Base-by-base conservation (phyloP, 2,888 invertebrate species). In the Drosophila atroscutellata region DNA sequence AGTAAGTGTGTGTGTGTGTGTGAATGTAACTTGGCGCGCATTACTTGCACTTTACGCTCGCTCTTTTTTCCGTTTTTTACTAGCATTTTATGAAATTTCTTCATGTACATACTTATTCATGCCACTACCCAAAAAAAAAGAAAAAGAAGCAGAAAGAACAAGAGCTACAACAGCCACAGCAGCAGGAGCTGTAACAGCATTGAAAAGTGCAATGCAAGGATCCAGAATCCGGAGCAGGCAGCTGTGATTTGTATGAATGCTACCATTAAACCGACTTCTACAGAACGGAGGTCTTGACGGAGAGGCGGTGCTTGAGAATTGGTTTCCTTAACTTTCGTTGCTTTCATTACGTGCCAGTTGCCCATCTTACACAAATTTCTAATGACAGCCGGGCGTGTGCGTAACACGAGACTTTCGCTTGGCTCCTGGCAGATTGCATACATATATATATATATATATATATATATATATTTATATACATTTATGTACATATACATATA, bases 201-300 rank as follows among this genome's bases (percentile, higher is more conserved):
- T 60, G 74, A 88, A 86, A 85, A 85, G 89, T 86, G 85, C 85
- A 86, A 65, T 75, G 61, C 64, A 75, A 77, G 81, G 24, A 45
- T 45, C 54, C 62, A 34, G 65, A 64, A 68, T 69, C 66, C 76
- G 76, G 66, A 66, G 49, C 57, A 60, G 72, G 73, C 66, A 71
- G 72, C 80, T 66, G 72, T 75, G 86, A 86, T 85, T 87, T 85
- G 76, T 82, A 83, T 86, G 84, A 88, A 86, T 81, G 80, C 77
- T 71, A 58, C 89, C 86, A 83, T 88, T 86, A 86, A 72, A 72
- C 77, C 72, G 68, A 80, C 69, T 75, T 67, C 69, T 54, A 39
- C 50, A 59, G 56, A 54, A 56, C 47, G 56, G 5, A 36, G 52
- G 20, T 18, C 6, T 34, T 24, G 45, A 18, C 24, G 15, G 3